Percentiles rank a stretch among this genome's conserved stretches.
Conservation (phyloP, 2,797 vertebrate genomes). For the Natrix natrix region DNA sequence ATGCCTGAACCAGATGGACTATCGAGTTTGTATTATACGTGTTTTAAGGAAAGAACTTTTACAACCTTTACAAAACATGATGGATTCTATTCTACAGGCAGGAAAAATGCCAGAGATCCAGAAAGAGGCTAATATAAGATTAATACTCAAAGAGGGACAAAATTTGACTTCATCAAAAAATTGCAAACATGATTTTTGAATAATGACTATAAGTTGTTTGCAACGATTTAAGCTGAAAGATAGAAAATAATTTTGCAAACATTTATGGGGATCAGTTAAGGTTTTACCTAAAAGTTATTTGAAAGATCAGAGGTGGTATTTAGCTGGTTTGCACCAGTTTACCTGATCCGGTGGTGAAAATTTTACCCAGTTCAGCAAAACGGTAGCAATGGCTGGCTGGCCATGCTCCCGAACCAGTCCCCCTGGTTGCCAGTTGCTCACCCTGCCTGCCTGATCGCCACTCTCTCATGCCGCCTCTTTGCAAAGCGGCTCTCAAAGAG, state of each 20-base stretch:
- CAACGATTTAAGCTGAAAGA: background rate
- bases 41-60: background rate
- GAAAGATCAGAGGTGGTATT: background rate
- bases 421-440: no score
- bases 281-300: background rate
- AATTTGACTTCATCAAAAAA: background rate
- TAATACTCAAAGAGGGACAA: background rate
- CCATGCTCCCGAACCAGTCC: no score
- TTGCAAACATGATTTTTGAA: background rate
- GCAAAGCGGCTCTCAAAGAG: no score
- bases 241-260: background rate
- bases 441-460: no score
- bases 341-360: no score
- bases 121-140: background rate
- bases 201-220: background rate
- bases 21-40: background rate
- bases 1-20: background rate
- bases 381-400: no score
- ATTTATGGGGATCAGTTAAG: background rate
- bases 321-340: no score
- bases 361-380: no score
- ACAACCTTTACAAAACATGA: background rate
- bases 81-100: background rate
- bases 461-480: no score
- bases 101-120: background rate